These are phyloP conservation scores for Galeopterus variegatus DNA, from an alignment of 2,113 vertebrate species.

Conservation along the genomic window DNA sequence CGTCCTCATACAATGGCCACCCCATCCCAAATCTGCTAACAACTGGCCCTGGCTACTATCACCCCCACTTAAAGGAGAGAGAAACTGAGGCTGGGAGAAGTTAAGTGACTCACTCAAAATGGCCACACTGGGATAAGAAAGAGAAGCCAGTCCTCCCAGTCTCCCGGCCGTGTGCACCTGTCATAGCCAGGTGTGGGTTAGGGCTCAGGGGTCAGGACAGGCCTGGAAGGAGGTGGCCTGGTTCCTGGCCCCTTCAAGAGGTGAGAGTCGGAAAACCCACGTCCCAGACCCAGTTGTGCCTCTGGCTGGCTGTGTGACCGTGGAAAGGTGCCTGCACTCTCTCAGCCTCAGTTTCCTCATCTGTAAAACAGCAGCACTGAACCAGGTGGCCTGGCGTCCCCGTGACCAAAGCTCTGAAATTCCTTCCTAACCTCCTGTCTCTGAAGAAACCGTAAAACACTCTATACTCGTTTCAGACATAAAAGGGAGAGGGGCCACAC, in stretches of 20 bases:
- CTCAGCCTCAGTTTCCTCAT: not conserved
- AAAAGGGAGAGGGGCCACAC: not conserved
- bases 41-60: too few species aligned
- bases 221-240: not conserved
- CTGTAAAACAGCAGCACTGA: not conserved
- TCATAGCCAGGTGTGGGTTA: not conserved
- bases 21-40: not conserved
- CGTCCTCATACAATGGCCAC: rapidly evolving
- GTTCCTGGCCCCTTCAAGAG: rapidly evolving
- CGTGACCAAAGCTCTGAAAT: not conserved
- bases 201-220: not conserved
- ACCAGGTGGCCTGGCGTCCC: not conserved
- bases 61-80: not conserved
- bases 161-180: too few species aligned
- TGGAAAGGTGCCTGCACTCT: not conserved
- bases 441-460: not conserved
- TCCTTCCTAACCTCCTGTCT: not conserved
- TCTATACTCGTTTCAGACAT: not conserved
- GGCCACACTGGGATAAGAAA: not conserved
- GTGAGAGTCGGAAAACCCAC: not conserved
- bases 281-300: not conserved
- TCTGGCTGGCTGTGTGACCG: too few species aligned
- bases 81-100: not conserved
- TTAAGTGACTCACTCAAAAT: not conserved
- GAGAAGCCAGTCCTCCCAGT: not conserved